Percentiles rank a stretch among this genome's conserved stretches.
phyloP scores from a whole-genome alignment of 1,140 invertebrate species.

The Ridgeia piscesae region DNA sequence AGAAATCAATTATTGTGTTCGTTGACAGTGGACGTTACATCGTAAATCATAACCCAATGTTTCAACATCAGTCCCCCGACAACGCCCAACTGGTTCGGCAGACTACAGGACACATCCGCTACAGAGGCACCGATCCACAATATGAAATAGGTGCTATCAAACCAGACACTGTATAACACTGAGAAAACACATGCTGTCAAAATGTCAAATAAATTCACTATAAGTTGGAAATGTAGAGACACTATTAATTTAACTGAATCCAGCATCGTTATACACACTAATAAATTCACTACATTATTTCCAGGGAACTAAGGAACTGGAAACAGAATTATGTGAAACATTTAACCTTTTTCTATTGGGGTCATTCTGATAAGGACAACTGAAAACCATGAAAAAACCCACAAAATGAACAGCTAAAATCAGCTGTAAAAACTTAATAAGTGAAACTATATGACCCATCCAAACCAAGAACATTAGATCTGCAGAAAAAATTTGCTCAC shows the following conservation, averaged over 20 bases:
- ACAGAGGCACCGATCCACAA: not conserved
- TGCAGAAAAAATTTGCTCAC: too few species aligned
- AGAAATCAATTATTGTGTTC: not conserved
- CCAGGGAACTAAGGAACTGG: not conserved
- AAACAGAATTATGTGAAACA: not conserved
- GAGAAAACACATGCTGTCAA: not conserved
- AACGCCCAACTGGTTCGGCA: not conserved
- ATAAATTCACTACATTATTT: not conserved
- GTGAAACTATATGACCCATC: too few species aligned
- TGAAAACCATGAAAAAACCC: too few species aligned
- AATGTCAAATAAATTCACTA: not conserved
- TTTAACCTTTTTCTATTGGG: too few species aligned
- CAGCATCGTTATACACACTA: too few species aligned
- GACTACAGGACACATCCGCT: not conserved
- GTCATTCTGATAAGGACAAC: too few species aligned
- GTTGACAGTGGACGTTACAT: not conserved
- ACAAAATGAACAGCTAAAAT: too few species aligned
- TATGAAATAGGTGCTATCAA: not conserved
- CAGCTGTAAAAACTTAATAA: too few species aligned
- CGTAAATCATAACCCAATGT: not conserved
- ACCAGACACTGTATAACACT: too few species aligned
- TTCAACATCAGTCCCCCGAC: not conserved
- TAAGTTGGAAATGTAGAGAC: not conserved
- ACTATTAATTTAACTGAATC: too few species aligned
- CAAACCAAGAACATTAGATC: too few species aligned